Evolutionary conservation across 2,888 invertebrate species (phyloP).

Genomic region (Hartigia nigra): DNA sequence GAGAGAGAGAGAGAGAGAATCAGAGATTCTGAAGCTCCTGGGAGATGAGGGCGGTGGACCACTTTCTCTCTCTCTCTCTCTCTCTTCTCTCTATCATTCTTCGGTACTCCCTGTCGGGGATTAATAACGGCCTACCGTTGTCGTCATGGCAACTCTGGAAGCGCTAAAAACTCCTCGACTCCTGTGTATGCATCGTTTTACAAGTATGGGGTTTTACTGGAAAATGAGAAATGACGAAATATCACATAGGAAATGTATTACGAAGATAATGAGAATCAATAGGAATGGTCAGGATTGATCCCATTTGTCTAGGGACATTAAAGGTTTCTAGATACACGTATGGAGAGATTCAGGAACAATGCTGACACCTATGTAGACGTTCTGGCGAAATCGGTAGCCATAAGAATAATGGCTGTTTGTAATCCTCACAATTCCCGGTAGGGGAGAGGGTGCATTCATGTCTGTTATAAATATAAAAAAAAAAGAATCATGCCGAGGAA

Average conservation of each 20-base stretch:
- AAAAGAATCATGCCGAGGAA: neutral
- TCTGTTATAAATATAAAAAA: neutral
- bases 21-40: constrained; percentile 30
- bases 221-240: neutral
- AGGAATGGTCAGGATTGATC: neutral
- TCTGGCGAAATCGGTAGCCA: neutral
- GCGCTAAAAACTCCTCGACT: constrained; percentile 50
- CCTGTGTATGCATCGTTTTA: constrained; percentile 3
- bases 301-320: neutral
- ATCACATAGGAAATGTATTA: neutral
- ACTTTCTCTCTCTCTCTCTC: constrained; percentile 33
- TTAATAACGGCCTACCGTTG: constrained; percentile 61
- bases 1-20: constrained; percentile 27
- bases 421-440: neutral
- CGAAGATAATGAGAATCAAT: neutral
- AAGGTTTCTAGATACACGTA: neutral
- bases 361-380: neutral
- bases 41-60: constrained; percentile 13
- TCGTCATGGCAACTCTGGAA: constrained; percentile 55
- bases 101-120: constrained; percentile 51
- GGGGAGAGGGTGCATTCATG: neutral
- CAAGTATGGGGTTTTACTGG: neutral
- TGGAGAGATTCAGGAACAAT: neutral
- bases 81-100: constrained; percentile 37
- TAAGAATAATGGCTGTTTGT: neutral